phyloP scores from a whole-genome alignment of 2,797 vertebrate species.

The Chanos chanos region DNA sequence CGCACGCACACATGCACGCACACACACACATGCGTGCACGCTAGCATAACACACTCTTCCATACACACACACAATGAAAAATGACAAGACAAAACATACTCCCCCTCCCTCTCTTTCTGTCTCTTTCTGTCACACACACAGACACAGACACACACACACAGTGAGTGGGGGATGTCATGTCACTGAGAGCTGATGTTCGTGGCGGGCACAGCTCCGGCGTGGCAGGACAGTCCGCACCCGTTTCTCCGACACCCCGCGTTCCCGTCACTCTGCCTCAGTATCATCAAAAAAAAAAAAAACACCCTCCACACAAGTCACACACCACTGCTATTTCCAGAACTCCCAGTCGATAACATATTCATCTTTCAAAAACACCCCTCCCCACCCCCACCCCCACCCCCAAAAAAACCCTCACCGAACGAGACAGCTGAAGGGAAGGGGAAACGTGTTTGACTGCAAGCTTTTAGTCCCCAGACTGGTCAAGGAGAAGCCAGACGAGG shows the following conservation, averaged over 20 bases:
- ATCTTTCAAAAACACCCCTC: constrained; percentile 29
- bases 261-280: too few species aligned
- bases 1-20: neutral
- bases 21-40: neutral
- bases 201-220: constrained; percentile 27
- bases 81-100: too few species aligned
- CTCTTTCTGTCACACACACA: neutral
- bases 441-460: constrained; percentile 35
- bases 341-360: constrained; percentile 27
- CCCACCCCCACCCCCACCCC: constrained; percentile 6
- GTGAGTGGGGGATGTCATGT: constrained; percentile 7
- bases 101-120: too few species aligned
- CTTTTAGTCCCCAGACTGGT: constrained; percentile 33
- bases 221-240: constrained; percentile 29
- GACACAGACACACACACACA: neutral
- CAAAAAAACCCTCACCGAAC: neutral
- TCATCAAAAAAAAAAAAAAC: constrained; percentile 10
- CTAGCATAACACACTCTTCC: neutral
- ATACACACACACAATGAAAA: too few species aligned
- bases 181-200: constrained; percentile 24
- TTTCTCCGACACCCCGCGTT: too few species aligned
- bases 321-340: constrained; percentile 7
- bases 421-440: constrained; percentile 23
- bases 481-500: constrained; percentile 33
- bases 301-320: constrained; percentile 18